A percentile compares a stretch with the other conserved stretches of the same genome.
Conservation (phyloP, 2,888 invertebrate species). For the Amorpha juglandis region DNA sequence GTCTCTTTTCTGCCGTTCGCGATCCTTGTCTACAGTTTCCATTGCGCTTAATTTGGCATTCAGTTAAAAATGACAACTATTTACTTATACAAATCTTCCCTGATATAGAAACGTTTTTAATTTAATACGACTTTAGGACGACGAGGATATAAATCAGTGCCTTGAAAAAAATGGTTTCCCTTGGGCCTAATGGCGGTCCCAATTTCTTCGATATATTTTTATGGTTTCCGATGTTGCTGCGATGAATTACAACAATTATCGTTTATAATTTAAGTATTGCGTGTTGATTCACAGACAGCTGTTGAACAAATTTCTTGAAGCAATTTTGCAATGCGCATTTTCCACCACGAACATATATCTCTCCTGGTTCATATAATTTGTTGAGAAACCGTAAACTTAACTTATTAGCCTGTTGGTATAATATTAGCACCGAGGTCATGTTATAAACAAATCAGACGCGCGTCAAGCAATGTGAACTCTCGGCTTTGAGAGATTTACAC, state of each 20-base stretch:
- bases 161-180: constrained; percentile 36
- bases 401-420: constrained; percentile 14
- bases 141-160: constrained; percentile 35
- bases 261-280: not conserved
- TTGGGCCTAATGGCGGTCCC: constrained; percentile 39
- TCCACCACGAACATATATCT: not conserved
- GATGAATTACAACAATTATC: constrained; percentile 14
- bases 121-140: constrained; percentile 14
- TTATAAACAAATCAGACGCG: constrained; percentile 50
- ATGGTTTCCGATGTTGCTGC: constrained; percentile 9
- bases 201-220: constrained; percentile 36
- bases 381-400: not conserved
- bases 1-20: constrained; percentile 36
- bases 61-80: constrained; percentile 14
- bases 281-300: not conserved
- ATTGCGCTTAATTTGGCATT: constrained; percentile 34
- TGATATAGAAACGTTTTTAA: constrained; percentile 9
- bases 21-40: constrained; percentile 36
- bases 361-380: not conserved
- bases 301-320: not conserved
- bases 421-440: constrained; percentile 42
- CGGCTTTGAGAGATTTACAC: constrained; percentile 55
- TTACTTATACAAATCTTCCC: constrained; percentile 11
- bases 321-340: not conserved
- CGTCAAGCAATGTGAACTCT: constrained; percentile 47